Conservation (phyloP, 2,113 vertebrate species). For the Odontesthes bonariensis region DNA sequence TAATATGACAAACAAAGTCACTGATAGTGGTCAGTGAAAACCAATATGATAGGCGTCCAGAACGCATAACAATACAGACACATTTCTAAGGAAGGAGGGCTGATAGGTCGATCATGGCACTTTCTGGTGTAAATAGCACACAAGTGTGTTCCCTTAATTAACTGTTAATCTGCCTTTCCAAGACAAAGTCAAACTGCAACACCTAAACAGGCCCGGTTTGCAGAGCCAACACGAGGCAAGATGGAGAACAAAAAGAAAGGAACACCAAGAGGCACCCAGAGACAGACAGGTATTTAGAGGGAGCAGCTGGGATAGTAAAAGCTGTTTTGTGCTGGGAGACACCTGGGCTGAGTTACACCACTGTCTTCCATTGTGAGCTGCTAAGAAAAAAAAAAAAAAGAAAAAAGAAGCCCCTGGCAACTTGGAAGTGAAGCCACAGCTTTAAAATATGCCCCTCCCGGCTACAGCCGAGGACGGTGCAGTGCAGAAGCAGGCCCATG, state of each 20-base stretch:
- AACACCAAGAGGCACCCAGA: slow-evolving; percentile 10
- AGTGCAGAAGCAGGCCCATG: slow-evolving; percentile 25
- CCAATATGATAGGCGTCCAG: too few species aligned
- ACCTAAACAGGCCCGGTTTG: too few species aligned
- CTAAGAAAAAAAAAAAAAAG: slow-evolving; percentile 57
- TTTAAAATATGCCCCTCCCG: slow-evolving; percentile 38
- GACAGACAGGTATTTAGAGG: slow-evolving; percentile 53
- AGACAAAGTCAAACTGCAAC: background rate
- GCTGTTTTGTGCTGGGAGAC: slow-evolving; percentile 66
- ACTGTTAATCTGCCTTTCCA: slow-evolving; percentile 4
- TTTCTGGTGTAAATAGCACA: too few species aligned
- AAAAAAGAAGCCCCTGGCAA: slow-evolving; percentile 56
- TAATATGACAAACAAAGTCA: background rate
- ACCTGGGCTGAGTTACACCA: slow-evolving; percentile 70
- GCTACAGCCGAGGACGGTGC: slow-evolving; percentile 21
- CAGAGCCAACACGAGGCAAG: background rate
- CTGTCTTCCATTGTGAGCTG: slow-evolving; percentile 53
- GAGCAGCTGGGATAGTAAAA: slow-evolving; percentile 67
- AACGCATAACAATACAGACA: too few species aligned
- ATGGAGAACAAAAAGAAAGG: slow-evolving; percentile 19
- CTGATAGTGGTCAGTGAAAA: background rate
- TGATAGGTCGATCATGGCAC: too few species aligned
- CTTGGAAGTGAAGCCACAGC: slow-evolving; percentile 60
- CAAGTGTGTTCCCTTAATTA: too few species aligned
- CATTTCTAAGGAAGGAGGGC: too few species aligned